A percentile compares a stretch with the other conserved stretches of the same genome.
These are phyloP conservation scores for Hippocampus zosterae DNA, from an alignment of 2,113 vertebrate genomes.

Conservation along the genomic window DNA sequence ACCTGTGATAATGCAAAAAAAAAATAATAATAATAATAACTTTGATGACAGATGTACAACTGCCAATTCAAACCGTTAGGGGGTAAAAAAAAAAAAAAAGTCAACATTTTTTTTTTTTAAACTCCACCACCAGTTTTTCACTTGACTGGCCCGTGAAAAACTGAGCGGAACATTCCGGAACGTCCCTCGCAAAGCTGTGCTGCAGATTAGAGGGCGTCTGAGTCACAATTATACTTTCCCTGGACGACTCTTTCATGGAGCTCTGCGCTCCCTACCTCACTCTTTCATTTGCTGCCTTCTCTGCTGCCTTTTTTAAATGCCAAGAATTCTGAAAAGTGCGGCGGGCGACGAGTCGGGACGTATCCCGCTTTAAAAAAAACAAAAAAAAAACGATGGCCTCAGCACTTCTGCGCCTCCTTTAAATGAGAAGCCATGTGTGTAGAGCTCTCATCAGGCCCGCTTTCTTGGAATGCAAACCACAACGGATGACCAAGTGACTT, in stretches of 20 bases:
- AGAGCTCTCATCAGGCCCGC: constrained; percentile 40
- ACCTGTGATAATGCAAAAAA: background rate
- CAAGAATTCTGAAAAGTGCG: constrained; percentile 56
- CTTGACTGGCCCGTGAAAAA: background rate
- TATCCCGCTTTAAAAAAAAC: constrained; percentile 20
- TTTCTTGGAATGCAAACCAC: constrained; percentile 42
- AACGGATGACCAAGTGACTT: constrained; percentile 34
- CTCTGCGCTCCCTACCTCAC: constrained; percentile 5
- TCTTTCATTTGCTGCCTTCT: constrained; percentile 18
- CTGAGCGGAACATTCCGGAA: constrained; percentile 6
- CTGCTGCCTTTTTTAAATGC: constrained; percentile 47
- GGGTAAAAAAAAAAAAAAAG: background rate
- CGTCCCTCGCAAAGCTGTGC: background rate
- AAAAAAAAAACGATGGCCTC: constrained; percentile 28
- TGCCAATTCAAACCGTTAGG: background rate
- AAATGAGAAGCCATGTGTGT: constrained; percentile 11
- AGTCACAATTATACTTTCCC: constrained; percentile 7
- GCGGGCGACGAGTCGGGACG: constrained; percentile 53
- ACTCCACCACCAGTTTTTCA: background rate
- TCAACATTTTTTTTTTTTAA: too few species aligned
- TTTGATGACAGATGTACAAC: background rate
- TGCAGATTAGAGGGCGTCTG: constrained; percentile 9
- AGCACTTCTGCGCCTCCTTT: constrained; percentile 39
- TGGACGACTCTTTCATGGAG: constrained; percentile 5
- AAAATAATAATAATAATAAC: background rate